These are phyloP conservation scores for Heliconius sara DNA, from an alignment of 2,888 invertebrate genomes.

Conservation along the genomic window DNA sequence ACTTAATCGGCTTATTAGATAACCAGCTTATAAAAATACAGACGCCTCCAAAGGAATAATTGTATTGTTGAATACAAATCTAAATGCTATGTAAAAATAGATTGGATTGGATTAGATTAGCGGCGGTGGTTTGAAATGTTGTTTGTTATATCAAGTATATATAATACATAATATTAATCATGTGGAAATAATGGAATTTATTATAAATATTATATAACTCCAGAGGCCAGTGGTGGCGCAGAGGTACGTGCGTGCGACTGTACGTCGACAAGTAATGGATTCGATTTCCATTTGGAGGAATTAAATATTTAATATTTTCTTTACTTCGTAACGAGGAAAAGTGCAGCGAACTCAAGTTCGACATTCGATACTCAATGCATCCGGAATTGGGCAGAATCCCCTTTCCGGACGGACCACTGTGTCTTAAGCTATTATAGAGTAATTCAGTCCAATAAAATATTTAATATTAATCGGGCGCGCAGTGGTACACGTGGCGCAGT, in stretches of 20 bases:
- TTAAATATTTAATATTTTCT: background rate
- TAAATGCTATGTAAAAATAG: conserved; percentile 13
- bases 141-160: background rate
- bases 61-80: conserved; percentile 20
- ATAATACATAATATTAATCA: no score
- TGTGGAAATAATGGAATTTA: no score
- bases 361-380: background rate
- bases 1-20: conserved; percentile 43
- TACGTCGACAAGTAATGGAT: background rate
- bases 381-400: background rate
- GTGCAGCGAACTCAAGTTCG: background rate
- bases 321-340: background rate
- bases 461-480: no score
- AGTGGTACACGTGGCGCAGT: no score
- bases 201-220: no score
- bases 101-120: background rate
- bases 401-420: no score
- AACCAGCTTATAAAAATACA: conserved; percentile 45
- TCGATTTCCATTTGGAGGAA: background rate
- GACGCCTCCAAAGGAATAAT: conserved; percentile 40
- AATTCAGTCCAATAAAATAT: no score
- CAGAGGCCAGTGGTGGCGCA: background rate
- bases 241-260: background rate
- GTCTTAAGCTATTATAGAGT: no score
- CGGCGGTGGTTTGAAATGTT: background rate